These are phyloP conservation scores for Noctilio leporinus DNA, from an alignment of 2,113 vertebrate species.

Conservation along the genomic window DNA sequence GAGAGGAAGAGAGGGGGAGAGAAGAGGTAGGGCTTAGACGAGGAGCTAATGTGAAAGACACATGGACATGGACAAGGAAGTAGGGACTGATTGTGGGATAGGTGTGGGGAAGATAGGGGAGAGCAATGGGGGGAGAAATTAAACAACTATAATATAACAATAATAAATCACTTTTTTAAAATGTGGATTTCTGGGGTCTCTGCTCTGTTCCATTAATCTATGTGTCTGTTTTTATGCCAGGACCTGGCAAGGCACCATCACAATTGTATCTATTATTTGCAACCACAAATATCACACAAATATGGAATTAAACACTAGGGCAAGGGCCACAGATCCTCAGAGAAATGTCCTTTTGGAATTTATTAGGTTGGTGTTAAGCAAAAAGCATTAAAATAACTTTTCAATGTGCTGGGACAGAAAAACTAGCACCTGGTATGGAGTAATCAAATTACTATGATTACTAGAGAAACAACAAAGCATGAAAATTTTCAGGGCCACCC, in stretches of 20 bases:
- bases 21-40: too few species aligned
- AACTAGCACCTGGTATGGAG: background rate
- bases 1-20: too few species aligned
- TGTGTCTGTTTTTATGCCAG: too few species aligned
- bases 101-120: too few species aligned
- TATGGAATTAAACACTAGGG: background rate
- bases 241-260: background rate
- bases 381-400: background rate
- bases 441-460: background rate
- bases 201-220: too few species aligned
- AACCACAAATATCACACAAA: background rate
- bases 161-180: too few species aligned
- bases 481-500: background rate
- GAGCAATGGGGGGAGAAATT: too few species aligned
- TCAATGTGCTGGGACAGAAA: background rate
- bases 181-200: too few species aligned
- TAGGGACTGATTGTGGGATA: too few species aligned
- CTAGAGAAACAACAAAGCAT: background rate
- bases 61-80: too few species aligned
- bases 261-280: background rate
- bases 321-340: background rate
- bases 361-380: background rate
- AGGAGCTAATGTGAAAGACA: too few species aligned
- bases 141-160: too few species aligned
- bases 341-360: background rate